Conservation (phyloP, 2,888 invertebrate species). For the Phymatocera aterrima region DNA sequence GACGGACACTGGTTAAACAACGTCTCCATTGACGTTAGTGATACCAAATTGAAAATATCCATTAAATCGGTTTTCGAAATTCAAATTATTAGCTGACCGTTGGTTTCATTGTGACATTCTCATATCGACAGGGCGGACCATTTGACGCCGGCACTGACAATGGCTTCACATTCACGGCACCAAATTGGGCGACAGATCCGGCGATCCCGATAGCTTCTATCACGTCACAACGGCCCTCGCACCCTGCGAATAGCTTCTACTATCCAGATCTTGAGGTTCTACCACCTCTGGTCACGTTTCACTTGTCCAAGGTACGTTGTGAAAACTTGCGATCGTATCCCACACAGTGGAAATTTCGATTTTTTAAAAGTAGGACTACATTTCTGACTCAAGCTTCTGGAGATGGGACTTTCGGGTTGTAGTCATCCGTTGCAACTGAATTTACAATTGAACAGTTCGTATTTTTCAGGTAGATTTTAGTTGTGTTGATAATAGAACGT, state of each 20-base stretch:
- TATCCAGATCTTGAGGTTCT: slow-evolving; percentile 72
- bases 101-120: slow-evolving; percentile 14
- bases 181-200: slow-evolving; percentile 74
- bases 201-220: slow-evolving; percentile 71
- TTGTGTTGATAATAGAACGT: too few species aligned
- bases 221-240: slow-evolving; percentile 70
- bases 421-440: too few species aligned
- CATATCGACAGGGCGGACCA: slow-evolving; percentile 67
- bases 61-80: neutral
- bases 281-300: slow-evolving; percentile 73
- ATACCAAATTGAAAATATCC: neutral
- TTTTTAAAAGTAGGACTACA: too few species aligned
- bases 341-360: neutral
- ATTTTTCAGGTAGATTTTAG: too few species aligned
- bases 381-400: too few species aligned
- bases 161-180: slow-evolving; percentile 76
- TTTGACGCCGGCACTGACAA: slow-evolving; percentile 75
- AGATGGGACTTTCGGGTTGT: too few species aligned
- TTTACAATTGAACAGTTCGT: too few species aligned
- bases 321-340: neutral
- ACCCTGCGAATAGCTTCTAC: slow-evolving; percentile 75
- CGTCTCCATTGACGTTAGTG: slow-evolving; percentile 75
- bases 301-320: slow-evolving; percentile 65
- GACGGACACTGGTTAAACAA: slow-evolving; percentile 78
- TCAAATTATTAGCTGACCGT: too few species aligned